These are phyloP conservation scores for Gymnosoma rotundatum DNA, from an alignment of 2,888 invertebrate species.

Conservation along the genomic window DNA sequence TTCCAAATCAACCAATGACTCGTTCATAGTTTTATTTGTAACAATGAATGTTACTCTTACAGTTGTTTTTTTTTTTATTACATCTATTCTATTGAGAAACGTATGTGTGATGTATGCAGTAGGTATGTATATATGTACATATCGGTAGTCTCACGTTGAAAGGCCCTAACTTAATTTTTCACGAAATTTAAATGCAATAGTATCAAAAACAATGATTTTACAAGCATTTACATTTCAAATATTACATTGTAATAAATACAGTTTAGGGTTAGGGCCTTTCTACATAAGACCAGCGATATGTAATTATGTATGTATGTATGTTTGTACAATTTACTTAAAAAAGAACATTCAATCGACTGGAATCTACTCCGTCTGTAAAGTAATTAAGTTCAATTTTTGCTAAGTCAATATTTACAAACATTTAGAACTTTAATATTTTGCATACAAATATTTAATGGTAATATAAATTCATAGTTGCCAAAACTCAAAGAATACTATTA, in stretches of 20 bases:
- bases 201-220: too few relatives aligned
- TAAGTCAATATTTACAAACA: constrained; percentile 47
- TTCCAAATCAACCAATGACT: constrained; percentile 49
- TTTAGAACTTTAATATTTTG: constrained; percentile 12
- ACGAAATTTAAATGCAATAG: too few relatives aligned
- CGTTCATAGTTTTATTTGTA: constrained; percentile 31
- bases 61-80: constrained; percentile 4
- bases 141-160: too few relatives aligned
- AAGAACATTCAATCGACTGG: constrained; percentile 14
- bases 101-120: neutral
- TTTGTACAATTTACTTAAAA: constrained; percentile 1
- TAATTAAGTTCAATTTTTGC: constrained; percentile 40
- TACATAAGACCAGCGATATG: too few relatives aligned
- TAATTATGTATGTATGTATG: too few relatives aligned
- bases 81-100: neutral
- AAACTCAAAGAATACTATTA: too few relatives aligned
- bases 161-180: too few relatives aligned
- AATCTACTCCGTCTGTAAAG: neutral
- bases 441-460: neutral
- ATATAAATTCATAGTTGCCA: constrained; percentile 1
- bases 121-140: neutral
- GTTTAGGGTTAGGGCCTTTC: too few relatives aligned
- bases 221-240: too few relatives aligned
- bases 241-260: too few relatives aligned
- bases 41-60: neutral